A percentile compares a stretch with the other conserved stretches of the same genome.
phyloP scores from a whole-genome alignment of 2,888 invertebrate species.

The Acheta domesticus region DNA sequence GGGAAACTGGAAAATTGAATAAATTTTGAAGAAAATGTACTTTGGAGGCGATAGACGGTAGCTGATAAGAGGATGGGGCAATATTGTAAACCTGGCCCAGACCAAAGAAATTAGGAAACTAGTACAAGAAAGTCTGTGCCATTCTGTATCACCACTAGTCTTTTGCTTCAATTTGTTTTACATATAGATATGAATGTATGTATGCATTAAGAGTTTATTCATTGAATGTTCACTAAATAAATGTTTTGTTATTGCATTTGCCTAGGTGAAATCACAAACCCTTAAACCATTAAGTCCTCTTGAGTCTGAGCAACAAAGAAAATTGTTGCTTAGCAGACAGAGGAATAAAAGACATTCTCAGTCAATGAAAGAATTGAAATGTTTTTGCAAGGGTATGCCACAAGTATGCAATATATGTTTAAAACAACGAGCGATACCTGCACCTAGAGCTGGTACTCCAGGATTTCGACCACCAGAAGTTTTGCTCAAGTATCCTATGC shows the following conservation, averaged over 20 bases:
- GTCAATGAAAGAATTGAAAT: conserved; percentile 43
- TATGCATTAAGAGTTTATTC: background rate
- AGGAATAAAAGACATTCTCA: conserved; percentile 1
- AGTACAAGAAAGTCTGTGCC: no score
- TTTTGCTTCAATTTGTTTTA: no score
- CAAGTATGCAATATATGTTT: conserved; percentile 66
- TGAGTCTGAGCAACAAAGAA: conserved; percentile 8
- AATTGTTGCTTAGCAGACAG: background rate
- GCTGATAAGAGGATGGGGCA: no score
- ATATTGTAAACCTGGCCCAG: no score
- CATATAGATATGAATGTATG: background rate
- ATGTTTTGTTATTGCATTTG: background rate
- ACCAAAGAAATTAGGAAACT: no score
- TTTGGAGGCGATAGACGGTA: no score
- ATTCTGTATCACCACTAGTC: no score
- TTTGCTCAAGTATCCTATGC: conserved; percentile 70
- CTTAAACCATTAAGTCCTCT: background rate
- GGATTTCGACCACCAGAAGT: conserved; percentile 88
- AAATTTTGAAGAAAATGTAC: no score
- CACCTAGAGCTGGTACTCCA: conserved; percentile 82
- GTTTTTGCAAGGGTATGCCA: conserved; percentile 65
- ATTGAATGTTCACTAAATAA: no score
- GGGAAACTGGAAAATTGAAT: no score
- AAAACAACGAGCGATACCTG: conserved; percentile 61
- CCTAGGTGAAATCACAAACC: background rate